Base-by-base conservation (phyloP, 2,113 vertebrate species). In the Aegithalos caudatus region DNA sequence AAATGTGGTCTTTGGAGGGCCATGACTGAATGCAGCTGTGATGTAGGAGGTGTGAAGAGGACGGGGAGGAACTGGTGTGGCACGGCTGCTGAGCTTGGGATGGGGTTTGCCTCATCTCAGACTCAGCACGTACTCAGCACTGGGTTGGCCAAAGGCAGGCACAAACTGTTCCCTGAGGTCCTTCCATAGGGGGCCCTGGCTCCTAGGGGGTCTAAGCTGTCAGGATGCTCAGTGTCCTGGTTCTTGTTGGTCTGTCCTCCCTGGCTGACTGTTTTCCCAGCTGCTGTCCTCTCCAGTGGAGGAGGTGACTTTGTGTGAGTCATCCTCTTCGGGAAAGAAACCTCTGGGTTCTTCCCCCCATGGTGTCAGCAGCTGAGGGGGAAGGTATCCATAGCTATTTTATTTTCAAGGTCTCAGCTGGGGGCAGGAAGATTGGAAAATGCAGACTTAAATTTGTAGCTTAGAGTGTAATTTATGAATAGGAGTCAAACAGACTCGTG, bases 261-360 rank as follows among this genome's bases (percentile, higher is more conserved):
- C 56, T 56, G 64, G 45, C n/a, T 6, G 7, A 71, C 80, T 95
- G 92, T 96, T 96, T 96, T 94, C 80, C 94, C 94, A 95, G 95
- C 93, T 97, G 95, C 81, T 90, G 56, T 90, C 79, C 28, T 84
- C 86, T 72, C 70, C 38, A 33, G 40, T 92, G 86, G 74, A 95
- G 91, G 91, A 96, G 81, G 51, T 74, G 56, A 62, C 78, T 67
- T 88, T 5, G 38, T 88, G 78, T 94, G 95, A 95, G 73, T 94
- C 91, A 96, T 93, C 17, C 33, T 77, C 88, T 91, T 95, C 8
- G 14, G 91, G 57, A 93, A 91, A 90, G 79, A 87, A 94, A 85
- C 69, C 54, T 94, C 58, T 81, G 82, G 70, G 66, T 54, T 78
- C 92, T 89, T 88, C 50, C 42, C 81, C 56, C 44, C 7, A 12